These are phyloP conservation scores for Drosophila neocordata DNA, from an alignment of 1,140 invertebrate species.

Conservation along the genomic window DNA sequence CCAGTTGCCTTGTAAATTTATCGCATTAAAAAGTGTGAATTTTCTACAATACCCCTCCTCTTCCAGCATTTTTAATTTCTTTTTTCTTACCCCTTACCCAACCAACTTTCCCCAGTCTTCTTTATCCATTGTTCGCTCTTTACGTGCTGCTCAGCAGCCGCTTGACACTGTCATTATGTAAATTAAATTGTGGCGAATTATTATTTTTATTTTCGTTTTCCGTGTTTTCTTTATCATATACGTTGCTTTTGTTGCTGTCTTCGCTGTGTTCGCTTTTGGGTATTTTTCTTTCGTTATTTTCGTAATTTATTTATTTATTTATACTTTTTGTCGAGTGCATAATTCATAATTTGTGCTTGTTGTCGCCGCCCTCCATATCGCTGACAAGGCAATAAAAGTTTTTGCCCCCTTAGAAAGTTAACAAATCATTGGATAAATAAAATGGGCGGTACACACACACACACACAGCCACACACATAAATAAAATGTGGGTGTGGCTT, in stretches of 20 bases:
- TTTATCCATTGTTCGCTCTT: constrained; percentile 16
- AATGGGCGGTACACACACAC: constrained; percentile 11
- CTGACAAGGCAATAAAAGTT: constrained; percentile 73
- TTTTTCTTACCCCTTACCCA: constrained; percentile 13
- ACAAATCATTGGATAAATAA: constrained; percentile 61
- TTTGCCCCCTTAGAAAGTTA: constrained; percentile 55
- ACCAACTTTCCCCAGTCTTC: not conserved
- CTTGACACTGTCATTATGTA: constrained; percentile 79
- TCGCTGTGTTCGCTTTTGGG: constrained; percentile 3
- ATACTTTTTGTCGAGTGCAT: constrained; percentile 63
- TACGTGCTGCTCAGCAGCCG: constrained; percentile 37
- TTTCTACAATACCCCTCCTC: constrained; percentile 28
- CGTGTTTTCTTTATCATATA: constrained; percentile 2
- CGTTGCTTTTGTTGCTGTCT: constrained; percentile 10
- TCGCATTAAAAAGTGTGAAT: constrained; percentile 79
- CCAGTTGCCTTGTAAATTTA: constrained; percentile 80
- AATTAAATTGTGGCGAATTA: constrained; percentile 81
- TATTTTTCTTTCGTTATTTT: constrained; percentile 37
- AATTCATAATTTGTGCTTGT: constrained; percentile 72
- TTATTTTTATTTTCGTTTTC: constrained; percentile 66
- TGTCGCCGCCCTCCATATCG: constrained; percentile 37
- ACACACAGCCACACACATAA: not conserved
- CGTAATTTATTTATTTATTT: constrained; percentile 74
- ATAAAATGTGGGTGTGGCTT: constrained; percentile 13
- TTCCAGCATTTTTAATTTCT: constrained; percentile 55